Percentiles rank a stretch among this genome's conserved stretches.
Evolutionary conservation across 2,113 vertebrate genomes (phyloP).

Genomic region (Cryptomyrus ogoouensis): DNA sequence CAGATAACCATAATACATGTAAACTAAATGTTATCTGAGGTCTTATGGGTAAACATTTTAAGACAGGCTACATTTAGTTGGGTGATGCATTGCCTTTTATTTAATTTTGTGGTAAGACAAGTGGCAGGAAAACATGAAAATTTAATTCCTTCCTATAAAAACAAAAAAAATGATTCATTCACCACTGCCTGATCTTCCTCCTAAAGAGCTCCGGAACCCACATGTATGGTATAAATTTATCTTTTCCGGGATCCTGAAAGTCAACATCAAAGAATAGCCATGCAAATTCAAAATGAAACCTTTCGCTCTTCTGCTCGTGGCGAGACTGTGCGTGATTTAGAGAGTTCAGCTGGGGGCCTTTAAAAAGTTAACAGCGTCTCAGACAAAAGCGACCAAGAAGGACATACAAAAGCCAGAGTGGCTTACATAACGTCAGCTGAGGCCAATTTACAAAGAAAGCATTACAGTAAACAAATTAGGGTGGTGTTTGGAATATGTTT

Average conservation of each 20-base stretch:
- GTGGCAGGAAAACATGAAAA: not conserved
- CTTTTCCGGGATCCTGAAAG: not conserved
- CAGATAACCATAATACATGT: not conserved
- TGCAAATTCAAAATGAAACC: not conserved
- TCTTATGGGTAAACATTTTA: not conserved
- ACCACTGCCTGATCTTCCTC: not conserved
- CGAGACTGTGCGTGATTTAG: not conserved
- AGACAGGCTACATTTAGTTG: not conserved
- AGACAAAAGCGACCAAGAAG: not conserved
- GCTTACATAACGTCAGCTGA: not conserved
- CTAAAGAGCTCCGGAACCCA: not conserved
- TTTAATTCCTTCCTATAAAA: not conserved
- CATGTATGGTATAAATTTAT: not conserved
- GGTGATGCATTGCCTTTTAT: not conserved
- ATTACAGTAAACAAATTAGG: not conserved
- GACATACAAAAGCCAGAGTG: not conserved
- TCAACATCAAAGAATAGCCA: not conserved
- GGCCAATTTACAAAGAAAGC: not conserved
- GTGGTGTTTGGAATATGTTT: not conserved
- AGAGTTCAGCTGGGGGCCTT: not conserved
- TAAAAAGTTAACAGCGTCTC: not conserved
- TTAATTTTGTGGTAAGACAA: not conserved
- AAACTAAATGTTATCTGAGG: not conserved
- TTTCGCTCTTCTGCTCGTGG: not conserved
- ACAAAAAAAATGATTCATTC: not conserved